A percentile compares a stretch with the other conserved stretches of the same genome.
Conservation (phyloP, 2,888 invertebrate species). For the Sussaba pulchella region DNA sequence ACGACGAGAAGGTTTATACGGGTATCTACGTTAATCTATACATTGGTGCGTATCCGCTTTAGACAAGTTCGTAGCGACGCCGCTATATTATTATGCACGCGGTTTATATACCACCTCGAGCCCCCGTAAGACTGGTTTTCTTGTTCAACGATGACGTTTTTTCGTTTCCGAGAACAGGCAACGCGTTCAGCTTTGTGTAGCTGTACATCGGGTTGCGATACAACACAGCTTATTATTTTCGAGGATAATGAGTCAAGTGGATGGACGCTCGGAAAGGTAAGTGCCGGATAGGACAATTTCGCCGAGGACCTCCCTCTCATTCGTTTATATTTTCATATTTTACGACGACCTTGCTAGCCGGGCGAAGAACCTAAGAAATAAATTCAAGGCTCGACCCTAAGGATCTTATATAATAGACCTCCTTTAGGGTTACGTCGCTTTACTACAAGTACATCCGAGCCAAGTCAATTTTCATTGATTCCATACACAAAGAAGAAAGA, state of each 20-base stretch:
- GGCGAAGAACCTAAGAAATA: constrained; percentile 80
- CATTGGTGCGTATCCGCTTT: background rate
- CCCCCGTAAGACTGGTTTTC: constrained; percentile 78
- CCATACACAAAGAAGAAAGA: too few species aligned
- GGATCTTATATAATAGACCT: too few species aligned
- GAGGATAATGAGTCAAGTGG: constrained; percentile 33
- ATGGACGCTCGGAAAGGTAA: constrained; percentile 49
- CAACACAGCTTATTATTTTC: background rate
- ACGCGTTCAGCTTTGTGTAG: background rate
- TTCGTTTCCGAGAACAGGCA: constrained; percentile 39
- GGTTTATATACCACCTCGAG: too few species aligned
- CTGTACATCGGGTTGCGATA: background rate
- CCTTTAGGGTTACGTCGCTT: too few species aligned
- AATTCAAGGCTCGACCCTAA: too few species aligned
- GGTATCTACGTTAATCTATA: constrained; percentile 10
- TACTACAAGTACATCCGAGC: too few species aligned
- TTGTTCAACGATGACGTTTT: constrained; percentile 73
- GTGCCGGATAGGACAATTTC: constrained; percentile 55
- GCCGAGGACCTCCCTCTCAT: too few species aligned
- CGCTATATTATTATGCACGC: too few species aligned
- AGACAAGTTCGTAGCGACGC: too few species aligned
- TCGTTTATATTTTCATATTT: constrained; percentile 78
- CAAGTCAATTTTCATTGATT: too few species aligned
- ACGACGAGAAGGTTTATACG: too few species aligned
- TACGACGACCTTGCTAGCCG: constrained; percentile 80